A percentile compares a stretch with the other conserved stretches of the same genome.
These are phyloP conservation scores for Loripinus fragilis DNA, from an alignment of 2,888 invertebrate genomes.

Conservation along the genomic window DNA sequence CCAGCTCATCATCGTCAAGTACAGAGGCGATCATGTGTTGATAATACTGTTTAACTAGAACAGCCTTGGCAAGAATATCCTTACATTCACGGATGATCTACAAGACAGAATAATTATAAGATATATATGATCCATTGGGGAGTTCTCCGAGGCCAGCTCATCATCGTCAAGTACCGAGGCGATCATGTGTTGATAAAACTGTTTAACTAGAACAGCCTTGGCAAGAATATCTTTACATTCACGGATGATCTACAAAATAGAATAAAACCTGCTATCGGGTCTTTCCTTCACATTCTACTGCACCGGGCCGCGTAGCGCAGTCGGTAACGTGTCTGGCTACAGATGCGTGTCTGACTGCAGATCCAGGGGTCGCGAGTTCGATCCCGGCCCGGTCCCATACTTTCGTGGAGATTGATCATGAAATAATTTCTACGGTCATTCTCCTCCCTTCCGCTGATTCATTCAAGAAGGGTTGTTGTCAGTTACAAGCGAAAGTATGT, in stretches of 20 bases:
- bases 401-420: too few relatives aligned
- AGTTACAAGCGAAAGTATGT: too few relatives aligned
- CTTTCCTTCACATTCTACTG: too few relatives aligned
- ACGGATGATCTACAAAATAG: conserved; percentile 88
- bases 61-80: conserved; percentile 93
- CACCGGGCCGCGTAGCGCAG: too few relatives aligned
- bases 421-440: too few relatives aligned
- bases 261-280: too few relatives aligned
- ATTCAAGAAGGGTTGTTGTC: too few relatives aligned
- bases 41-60: conserved; percentile 91
- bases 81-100: conserved; percentile 94
- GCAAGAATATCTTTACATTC: conserved; percentile 95
- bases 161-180: conserved; percentile 79
- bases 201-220: conserved; percentile 92
- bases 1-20: conserved; percentile 74
- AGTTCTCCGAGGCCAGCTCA: conserved; percentile 69
- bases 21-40: conserved; percentile 82
- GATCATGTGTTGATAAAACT: conserved; percentile 86
- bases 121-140: conserved; percentile 76
- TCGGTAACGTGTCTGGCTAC: too few relatives aligned
- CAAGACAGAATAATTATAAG: conserved; percentile 57
- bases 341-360: too few relatives aligned
- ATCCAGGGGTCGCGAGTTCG: too few relatives aligned
- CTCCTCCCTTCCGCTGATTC: too few relatives aligned
- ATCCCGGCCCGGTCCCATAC: too few relatives aligned